A percentile compares a stretch with the other conserved stretches of the same genome.
phyloP scores from a whole-genome alignment of 2,888 invertebrate species.

The Physocephala rufipes region DNA sequence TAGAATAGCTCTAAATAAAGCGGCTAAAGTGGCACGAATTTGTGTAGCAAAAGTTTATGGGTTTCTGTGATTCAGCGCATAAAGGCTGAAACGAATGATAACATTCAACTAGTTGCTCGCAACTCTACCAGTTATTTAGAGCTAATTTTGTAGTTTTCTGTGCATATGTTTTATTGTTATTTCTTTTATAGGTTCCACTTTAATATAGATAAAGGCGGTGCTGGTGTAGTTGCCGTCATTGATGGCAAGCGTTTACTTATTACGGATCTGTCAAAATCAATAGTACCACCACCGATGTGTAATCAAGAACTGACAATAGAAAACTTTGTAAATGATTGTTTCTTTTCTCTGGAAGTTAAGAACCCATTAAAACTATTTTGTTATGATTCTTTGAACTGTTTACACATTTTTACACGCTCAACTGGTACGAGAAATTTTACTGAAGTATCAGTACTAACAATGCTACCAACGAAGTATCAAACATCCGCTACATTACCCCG shows the following conservation, averaged over 20 bases:
- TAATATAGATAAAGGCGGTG: slow-evolving; percentile 67
- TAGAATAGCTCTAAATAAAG: background rate
- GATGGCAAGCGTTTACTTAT: slow-evolving; percentile 77
- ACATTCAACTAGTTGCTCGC: background rate
- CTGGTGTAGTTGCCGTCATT: slow-evolving; percentile 77
- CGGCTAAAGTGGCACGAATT: background rate
- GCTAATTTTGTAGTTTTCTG: background rate
- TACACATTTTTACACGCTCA: slow-evolving; percentile 43
- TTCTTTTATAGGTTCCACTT: slow-evolving; percentile 72
- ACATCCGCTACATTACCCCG: slow-evolving; percentile 37
- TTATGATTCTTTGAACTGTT: slow-evolving; percentile 46
- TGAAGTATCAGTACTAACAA: slow-evolving; percentile 21
- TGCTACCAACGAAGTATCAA: slow-evolving; percentile 37
- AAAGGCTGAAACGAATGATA: background rate
- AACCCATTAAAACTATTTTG: slow-evolving; percentile 48
- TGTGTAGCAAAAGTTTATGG: background rate
- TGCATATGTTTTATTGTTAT: background rate
- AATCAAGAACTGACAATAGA: slow-evolving; percentile 70
- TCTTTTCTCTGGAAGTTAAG: slow-evolving; percentile 64
- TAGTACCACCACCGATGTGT: slow-evolving; percentile 87
- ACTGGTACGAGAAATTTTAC: background rate
- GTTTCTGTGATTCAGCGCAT: background rate
- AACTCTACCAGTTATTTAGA: too few species aligned
- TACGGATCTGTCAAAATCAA: slow-evolving; percentile 76
- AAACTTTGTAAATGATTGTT: slow-evolving; percentile 70